A percentile compares a stretch with the other conserved stretches of the same genome.
These are phyloP conservation scores for Caenorhabditis virilis DNA, from an alignment of 2,888 invertebrate species.

Conservation along the genomic window DNA sequence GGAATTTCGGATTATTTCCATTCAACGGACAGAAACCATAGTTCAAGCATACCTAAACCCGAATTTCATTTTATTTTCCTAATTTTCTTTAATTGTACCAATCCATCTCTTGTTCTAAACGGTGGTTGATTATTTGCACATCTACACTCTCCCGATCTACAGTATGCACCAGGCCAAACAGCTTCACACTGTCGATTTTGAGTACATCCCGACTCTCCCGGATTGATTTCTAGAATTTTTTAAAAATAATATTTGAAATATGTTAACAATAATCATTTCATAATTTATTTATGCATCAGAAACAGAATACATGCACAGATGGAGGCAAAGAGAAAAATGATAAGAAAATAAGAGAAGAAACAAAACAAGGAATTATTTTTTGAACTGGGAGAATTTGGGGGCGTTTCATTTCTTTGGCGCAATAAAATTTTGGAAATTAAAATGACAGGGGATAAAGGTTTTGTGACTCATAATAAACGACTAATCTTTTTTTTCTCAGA, in stretches of 20 bases:
- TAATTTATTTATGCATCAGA: slow-evolving; percentile 40
- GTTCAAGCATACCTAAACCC: slow-evolving; percentile 61
- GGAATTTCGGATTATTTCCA: slow-evolving; percentile 68
- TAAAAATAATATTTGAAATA: not conserved
- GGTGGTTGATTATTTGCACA: slow-evolving; percentile 68
- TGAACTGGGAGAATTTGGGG: no score
- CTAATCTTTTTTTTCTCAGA: no score
- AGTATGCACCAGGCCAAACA: slow-evolving; percentile 67
- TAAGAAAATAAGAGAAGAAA: slow-evolving; percentile 7
- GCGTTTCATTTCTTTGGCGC: no score
- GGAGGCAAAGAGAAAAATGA: slow-evolving; percentile 4
- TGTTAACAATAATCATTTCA: slow-evolving; percentile 32
- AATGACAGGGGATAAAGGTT: no score
- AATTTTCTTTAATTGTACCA: slow-evolving; percentile 12
- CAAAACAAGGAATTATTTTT: no score
- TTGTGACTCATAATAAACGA: no score
- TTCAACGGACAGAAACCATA: slow-evolving; percentile 68
- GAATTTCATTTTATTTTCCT: not conserved
- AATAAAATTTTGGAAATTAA: no score
- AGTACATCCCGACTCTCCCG: slow-evolving; percentile 67
- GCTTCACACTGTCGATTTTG: slow-evolving; percentile 67
- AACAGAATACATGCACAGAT: slow-evolving; percentile 8
- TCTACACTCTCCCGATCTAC: slow-evolving; percentile 65
- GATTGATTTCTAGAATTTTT: slow-evolving; percentile 63
- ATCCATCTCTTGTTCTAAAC: slow-evolving; percentile 62